Evolutionary conservation across 2,888 invertebrate genomes (phyloP).

Genomic region (Microctonus aethiopoides): DNA sequence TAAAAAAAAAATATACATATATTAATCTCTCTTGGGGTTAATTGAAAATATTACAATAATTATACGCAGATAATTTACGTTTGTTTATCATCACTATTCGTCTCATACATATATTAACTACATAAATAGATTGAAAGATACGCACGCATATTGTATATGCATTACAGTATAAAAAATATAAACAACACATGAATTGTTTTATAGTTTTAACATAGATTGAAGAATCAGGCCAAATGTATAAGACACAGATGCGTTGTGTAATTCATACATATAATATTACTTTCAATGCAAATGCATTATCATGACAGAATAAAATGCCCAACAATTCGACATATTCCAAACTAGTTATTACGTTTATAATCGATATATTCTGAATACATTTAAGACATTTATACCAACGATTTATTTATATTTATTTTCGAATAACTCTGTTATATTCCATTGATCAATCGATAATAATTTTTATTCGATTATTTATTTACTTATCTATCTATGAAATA

Average conservation of each 20-base stretch:
- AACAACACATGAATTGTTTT: slow-evolving; percentile 1
- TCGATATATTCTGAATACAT: slow-evolving; percentile 10
- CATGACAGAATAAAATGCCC: not conserved
- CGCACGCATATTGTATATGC: not conserved
- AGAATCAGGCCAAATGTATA: slow-evolving; percentile 4
- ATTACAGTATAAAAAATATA: no score
- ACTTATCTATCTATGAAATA: not conserved
- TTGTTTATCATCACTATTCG: not conserved
- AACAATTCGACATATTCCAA: not conserved
- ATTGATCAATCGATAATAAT: not conserved
- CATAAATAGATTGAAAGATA: not conserved
- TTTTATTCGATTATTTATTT: not conserved
- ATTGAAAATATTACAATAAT: not conserved
- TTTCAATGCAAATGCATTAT: slow-evolving; percentile 16
- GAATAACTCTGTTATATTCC: not conserved
- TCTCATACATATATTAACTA: not conserved
- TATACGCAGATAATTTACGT: not conserved
- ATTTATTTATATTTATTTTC: not conserved
- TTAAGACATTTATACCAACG: not conserved
- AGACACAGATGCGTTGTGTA: no score
- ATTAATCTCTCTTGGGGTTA: not conserved
- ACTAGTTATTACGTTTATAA: slow-evolving; percentile 17
- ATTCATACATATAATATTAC: not conserved
- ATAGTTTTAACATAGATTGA: slow-evolving; percentile 18
- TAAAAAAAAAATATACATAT: no score